A percentile compares a stretch with the other conserved stretches of the same genome.
Conservation (phyloP, 2,113 vertebrate species). For the Alethe castanea region DNA sequence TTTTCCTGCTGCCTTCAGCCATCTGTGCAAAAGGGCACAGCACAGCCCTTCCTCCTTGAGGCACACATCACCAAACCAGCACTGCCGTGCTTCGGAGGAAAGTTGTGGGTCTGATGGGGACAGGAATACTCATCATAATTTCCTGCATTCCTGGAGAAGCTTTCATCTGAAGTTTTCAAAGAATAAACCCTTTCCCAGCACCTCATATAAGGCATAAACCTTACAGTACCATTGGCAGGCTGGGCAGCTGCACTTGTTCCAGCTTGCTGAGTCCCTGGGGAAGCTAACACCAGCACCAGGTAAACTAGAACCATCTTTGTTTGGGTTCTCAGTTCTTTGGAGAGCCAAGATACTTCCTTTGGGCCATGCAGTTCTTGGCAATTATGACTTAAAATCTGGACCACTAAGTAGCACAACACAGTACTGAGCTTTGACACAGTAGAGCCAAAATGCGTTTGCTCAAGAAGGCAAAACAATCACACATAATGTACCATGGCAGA, state of each 20-base stretch:
- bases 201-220: not conserved
- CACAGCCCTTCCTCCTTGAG: not conserved
- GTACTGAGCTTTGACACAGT: not conserved
- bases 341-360: not conserved
- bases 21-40: not conserved
- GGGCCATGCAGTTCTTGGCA: not conserved
- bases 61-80: not conserved
- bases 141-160: not conserved
- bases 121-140: not conserved
- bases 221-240: not conserved
- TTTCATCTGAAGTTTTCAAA: not conserved
- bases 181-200: not conserved
- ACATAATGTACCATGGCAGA: rapidly evolving
- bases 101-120: not conserved
- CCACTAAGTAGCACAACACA: not conserved
- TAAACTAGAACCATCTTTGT: not conserved
- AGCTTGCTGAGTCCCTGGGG: not conserved
- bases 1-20: not conserved
- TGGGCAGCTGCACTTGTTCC: not conserved
- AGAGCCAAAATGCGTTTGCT: not conserved
- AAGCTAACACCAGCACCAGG: not conserved
- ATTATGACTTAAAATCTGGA: not conserved
- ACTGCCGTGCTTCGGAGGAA: rapidly evolving
- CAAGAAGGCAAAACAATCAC: not conserved
- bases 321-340: not conserved